A percentile compares a stretch with the other conserved stretches of the same genome.
phyloP scores from a whole-genome alignment of 2,888 invertebrate genomes.

The Brassicogethes aeneus region DNA sequence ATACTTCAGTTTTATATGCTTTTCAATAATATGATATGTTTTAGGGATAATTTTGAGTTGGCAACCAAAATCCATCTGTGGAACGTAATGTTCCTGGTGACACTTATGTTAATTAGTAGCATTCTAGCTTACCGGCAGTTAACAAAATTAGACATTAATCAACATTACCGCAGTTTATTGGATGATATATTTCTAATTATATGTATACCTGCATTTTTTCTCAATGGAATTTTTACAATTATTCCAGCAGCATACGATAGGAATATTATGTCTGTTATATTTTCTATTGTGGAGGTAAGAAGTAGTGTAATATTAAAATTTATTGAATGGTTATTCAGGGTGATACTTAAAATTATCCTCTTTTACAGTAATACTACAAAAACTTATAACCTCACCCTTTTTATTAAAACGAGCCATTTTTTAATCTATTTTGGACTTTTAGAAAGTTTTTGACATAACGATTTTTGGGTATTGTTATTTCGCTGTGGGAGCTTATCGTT shows the following conservation, averaged over 20 bases:
- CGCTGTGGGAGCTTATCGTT: too few species aligned
- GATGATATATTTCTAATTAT: conserved; percentile 64
- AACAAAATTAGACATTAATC: conserved; percentile 55
- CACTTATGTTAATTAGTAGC: conserved; percentile 49
- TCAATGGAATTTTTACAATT: conserved; percentile 60
- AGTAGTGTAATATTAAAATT: too few species aligned
- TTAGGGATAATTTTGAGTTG: background rate
- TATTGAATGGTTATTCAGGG: too few species aligned
- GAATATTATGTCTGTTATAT: conserved; percentile 18
- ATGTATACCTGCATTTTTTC: conserved; percentile 63
- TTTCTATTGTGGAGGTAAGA: conserved; percentile 24
- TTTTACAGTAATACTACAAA: too few species aligned
- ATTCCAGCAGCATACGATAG: conserved; percentile 48
- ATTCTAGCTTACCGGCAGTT: conserved; percentile 55
- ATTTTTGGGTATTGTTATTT: too few species aligned
- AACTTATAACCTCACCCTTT: too few species aligned
- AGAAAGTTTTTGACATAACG: too few species aligned
- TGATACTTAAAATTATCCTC: too few species aligned
- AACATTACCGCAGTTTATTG: conserved; percentile 52
- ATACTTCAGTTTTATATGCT: too few species aligned
- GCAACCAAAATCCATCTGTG: conserved; percentile 1
- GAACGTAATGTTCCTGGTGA: conserved; percentile 35
- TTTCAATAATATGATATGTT: background rate
- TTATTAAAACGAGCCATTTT: too few species aligned
- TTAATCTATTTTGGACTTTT: too few species aligned